These are phyloP conservation scores for Malurus cyaneus DNA, from an alignment of 2,113 vertebrate species.

Conservation along the genomic window DNA sequence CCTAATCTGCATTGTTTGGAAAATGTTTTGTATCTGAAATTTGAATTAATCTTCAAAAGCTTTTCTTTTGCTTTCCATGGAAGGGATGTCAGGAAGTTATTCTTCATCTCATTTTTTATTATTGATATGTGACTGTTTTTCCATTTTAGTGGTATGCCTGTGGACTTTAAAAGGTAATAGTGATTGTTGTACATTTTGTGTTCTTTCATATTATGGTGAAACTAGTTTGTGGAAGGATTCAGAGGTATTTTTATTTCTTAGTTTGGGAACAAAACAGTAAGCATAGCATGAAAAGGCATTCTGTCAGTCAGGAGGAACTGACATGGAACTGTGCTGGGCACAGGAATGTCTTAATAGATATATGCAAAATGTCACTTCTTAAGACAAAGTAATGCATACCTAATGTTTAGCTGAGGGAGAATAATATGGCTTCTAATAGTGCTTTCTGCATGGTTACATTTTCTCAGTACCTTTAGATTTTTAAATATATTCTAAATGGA, in stretches of 20 bases:
- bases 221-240: neutral
- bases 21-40: neutral
- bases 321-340: neutral
- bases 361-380: neutral
- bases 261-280: neutral
- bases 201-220: neutral
- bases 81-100: neutral
- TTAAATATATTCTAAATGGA: constrained; percentile 45
- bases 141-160: neutral
- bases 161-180: neutral
- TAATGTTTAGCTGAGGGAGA: neutral
- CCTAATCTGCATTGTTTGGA: neutral
- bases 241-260: neutral
- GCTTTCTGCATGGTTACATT: constrained; percentile 9
- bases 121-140: neutral
- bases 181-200: neutral
- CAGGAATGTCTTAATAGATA: neutral
- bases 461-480: constrained; percentile 8
- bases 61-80: neutral
- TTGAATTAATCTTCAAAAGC: neutral
- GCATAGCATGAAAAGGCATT: neutral
- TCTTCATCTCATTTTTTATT: neutral
- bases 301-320: neutral
- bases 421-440: constrained; percentile 8
- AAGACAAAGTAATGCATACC: neutral